Evolutionary conservation across 1,140 invertebrate species (phyloP).

Genomic region (Elysia chlorotica): DNA sequence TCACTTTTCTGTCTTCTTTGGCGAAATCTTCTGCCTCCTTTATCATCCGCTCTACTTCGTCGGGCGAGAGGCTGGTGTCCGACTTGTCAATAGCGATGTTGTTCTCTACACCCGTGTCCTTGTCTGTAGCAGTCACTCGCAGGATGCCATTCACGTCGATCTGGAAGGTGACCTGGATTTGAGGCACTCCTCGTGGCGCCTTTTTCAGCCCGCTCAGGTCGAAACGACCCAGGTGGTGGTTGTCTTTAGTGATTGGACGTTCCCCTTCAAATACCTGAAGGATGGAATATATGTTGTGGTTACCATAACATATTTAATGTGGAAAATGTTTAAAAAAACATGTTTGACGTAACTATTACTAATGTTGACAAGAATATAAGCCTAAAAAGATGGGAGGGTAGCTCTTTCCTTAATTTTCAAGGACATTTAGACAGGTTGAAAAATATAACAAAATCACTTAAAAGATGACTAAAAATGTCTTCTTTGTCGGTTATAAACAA

Average conservation of each 20-base stretch:
- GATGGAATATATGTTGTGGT: no score
- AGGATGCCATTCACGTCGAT: conserved; percentile 99
- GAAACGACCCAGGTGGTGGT: conserved; percentile 96
- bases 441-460: no score
- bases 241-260: conserved; percentile 98
- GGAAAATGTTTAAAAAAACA: no score
- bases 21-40: conserved; percentile 90
- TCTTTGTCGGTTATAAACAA: no score
- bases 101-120: conserved; percentile 96
- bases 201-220: conserved; percentile 97
- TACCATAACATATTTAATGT: no score
- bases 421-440: no score
- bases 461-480: no score
- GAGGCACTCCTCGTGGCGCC: conserved; percentile 95
- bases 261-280: conserved; percentile 97
- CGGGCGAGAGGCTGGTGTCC: conserved; percentile 92
- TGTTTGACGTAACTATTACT: no score
- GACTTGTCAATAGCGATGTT: conserved; percentile 99
- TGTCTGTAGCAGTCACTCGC: conserved; percentile 92
- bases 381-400: no score
- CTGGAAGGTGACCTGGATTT: conserved; percentile 99
- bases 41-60: conserved; percentile 98
- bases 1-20: conserved; percentile 92
- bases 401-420: no score
- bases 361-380: no score